Conservation (phyloP, 2,888 invertebrate species). For the Trichopoda pennipes region DNA sequence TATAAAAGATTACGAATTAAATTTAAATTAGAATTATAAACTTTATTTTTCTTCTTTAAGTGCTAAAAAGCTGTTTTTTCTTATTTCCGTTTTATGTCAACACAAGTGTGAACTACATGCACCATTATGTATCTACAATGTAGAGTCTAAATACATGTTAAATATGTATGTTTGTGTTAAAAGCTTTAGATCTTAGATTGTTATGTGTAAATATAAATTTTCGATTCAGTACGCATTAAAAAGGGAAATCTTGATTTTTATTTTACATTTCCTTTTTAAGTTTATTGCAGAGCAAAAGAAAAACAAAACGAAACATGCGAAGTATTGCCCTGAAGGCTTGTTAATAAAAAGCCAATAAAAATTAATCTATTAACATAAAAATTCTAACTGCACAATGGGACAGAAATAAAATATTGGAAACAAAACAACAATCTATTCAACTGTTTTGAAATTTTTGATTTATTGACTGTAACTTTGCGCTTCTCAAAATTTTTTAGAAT, state of each 20-base stretch:
- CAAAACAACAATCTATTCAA: too few species aligned
- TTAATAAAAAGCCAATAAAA: too few species aligned
- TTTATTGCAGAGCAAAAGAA: conserved; percentile 13
- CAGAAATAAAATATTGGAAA: too few species aligned
- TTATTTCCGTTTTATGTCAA: conserved; percentile 62
- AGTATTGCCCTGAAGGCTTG: conserved; percentile 37
- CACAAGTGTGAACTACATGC: conserved; percentile 56
- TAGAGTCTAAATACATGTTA: not conserved
- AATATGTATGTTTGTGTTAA: conserved; percentile 5
- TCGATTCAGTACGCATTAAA: not conserved
- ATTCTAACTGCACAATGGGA: too few species aligned
- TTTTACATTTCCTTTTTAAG: conserved; percentile 46
- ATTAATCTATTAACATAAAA: too few species aligned
- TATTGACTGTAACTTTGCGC: too few species aligned
- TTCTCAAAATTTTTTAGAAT: too few species aligned
- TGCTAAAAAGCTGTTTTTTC: conserved; percentile 52
- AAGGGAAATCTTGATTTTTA: conserved; percentile 29
- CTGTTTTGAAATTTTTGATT: too few species aligned
- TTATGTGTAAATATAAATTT: not conserved
- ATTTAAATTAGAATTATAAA: too few species aligned
- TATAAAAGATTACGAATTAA: too few species aligned
- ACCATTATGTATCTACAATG: not conserved
- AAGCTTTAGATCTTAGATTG: not conserved
- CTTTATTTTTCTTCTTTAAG: conserved; percentile 45
- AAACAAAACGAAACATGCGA: not conserved